These are phyloP conservation scores for Gallinago nigripennis DNA, from an alignment of 2,797 vertebrate species.

Conservation along the genomic window DNA sequence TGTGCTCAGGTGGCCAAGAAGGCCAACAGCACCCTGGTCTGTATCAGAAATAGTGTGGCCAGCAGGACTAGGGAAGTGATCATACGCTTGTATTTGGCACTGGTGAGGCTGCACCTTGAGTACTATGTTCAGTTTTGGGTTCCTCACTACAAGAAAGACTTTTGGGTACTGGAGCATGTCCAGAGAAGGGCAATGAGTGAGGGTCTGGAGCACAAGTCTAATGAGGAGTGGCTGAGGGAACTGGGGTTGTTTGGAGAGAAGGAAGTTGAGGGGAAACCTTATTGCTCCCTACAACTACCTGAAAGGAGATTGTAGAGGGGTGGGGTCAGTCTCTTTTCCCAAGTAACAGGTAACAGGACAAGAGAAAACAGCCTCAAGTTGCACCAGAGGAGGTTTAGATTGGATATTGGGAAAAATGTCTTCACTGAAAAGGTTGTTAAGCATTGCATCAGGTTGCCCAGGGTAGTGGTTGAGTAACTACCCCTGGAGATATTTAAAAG, in stretches of 20 bases:
- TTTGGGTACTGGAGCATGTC: background rate
- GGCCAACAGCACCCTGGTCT: background rate
- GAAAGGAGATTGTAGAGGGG: background rate
- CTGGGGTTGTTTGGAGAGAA: background rate
- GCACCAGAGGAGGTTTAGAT: background rate
- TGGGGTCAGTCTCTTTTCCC: background rate
- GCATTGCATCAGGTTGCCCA: background rate
- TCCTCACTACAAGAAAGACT: background rate
- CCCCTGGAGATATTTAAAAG: background rate
- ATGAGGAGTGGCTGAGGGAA: background rate
- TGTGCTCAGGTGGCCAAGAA: background rate
- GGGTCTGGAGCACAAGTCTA: background rate
- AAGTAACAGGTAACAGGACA: background rate
- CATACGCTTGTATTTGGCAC: accelerated
- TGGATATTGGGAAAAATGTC: background rate
- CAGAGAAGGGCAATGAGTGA: background rate
- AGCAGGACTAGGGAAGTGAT: background rate
- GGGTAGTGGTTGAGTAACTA: background rate
- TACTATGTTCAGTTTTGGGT: background rate
- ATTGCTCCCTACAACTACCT: background rate
- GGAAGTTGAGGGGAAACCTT: background rate
- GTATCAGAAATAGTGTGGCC: background rate
- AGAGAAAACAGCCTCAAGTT: background rate
- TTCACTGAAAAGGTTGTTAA: background rate
- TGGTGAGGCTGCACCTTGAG: background rate